These are phyloP conservation scores for Hyperoodon ampullatus DNA, from an alignment of 2,113 vertebrate genomes.

Conservation along the genomic window DNA sequence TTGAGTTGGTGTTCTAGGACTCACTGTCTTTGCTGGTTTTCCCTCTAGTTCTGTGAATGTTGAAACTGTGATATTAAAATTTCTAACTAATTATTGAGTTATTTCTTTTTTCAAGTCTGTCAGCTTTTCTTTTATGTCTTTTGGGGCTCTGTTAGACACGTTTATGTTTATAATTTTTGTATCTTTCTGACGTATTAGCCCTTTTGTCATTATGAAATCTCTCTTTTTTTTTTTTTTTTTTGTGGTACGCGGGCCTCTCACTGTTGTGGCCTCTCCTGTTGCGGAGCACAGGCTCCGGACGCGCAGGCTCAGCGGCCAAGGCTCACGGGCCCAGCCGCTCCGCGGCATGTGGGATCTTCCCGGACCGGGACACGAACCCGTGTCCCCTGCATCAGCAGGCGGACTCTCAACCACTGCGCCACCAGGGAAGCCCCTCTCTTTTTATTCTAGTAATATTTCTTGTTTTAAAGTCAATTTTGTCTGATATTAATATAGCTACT, in stretches of 20 bases:
- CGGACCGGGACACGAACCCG: too few relatives aligned
- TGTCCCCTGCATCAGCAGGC: too few relatives aligned
- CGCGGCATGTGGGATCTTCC: too few relatives aligned
- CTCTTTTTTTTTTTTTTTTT: too few relatives aligned
- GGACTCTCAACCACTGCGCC: too few relatives aligned
- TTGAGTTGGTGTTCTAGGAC: not conserved
- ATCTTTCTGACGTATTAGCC: not conserved
- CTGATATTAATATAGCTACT: not conserved
- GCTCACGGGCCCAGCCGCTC: too few relatives aligned
- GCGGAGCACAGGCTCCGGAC: too few relatives aligned
- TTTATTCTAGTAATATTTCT: not conserved
- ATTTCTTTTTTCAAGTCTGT: not conserved
- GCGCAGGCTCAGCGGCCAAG: too few relatives aligned
- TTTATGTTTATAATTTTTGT: rapidly evolving
- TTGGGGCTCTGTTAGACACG: not conserved
- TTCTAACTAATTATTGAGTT: not conserved
- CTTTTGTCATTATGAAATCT: not conserved
- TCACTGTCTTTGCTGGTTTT: not conserved
- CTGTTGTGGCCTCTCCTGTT: too few relatives aligned
- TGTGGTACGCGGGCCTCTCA: too few relatives aligned
- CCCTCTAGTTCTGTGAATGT: not conserved
- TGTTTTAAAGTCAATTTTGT: not conserved
- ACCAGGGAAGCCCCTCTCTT: too few relatives aligned
- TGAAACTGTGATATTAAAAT: not conserved
- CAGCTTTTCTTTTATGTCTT: not conserved